Percentiles rank a stretch among this genome's conserved stretches.
phyloP scores from a whole-genome alignment of 2,888 invertebrate species.

The Lypha dubia region DNA sequence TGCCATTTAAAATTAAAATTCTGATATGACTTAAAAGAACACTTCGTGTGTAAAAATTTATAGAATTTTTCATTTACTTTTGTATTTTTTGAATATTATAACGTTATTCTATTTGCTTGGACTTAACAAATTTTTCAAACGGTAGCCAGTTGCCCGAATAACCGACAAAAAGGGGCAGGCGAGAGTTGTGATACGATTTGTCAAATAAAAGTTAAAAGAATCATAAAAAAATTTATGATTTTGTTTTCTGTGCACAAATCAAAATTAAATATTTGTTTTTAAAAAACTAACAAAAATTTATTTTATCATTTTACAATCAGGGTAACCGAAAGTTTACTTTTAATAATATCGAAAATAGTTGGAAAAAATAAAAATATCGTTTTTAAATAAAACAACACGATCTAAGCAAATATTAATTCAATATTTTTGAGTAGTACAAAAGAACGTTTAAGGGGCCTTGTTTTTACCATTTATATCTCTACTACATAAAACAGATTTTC shows the following conservation, averaged over 20 bases:
- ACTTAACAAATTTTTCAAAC: constrained; percentile 29
- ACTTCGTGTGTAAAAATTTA: background rate
- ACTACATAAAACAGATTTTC: too few relatives aligned
- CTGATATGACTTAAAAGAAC: background rate
- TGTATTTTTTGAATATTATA: background rate
- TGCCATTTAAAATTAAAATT: constrained; percentile 37
- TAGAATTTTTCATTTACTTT: background rate
- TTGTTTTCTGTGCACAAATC: background rate
- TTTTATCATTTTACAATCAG: background rate
- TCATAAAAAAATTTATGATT: background rate
- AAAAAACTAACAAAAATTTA: background rate
- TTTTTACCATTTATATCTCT: too few relatives aligned
- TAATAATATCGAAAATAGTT: too few relatives aligned
- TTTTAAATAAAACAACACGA: too few relatives aligned
- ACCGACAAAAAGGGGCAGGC: background rate
- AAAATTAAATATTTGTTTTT: too few relatives aligned
- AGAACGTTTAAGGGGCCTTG: too few relatives aligned
- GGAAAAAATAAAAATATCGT: too few relatives aligned
- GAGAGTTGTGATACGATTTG: constrained; percentile 34
- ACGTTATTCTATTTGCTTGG: constrained; percentile 9
- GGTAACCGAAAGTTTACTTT: background rate
- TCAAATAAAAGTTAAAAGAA: too few relatives aligned
- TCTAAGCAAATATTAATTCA: too few relatives aligned
- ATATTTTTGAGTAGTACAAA: too few relatives aligned
- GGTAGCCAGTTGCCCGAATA: constrained; percentile 18